Evolutionary conservation across 2,113 vertebrate species (phyloP), one percentile per base, ranked within the genome.

Genomic region (Promerops cafer): DNA sequence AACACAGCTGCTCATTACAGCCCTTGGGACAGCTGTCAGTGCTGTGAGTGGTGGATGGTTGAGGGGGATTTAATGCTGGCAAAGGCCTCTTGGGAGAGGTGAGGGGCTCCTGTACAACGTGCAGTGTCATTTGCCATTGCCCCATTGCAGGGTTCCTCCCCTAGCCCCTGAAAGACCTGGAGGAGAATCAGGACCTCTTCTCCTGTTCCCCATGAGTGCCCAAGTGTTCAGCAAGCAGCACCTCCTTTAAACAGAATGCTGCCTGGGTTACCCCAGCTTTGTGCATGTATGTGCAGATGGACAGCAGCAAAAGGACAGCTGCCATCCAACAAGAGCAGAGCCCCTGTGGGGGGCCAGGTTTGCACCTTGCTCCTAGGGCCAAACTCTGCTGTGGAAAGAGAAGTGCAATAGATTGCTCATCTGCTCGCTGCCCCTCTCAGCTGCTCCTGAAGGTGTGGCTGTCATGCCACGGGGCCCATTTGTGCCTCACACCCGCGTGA

Each of bases 1-100:
- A 42, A 7, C 37, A 16, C 24, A 74, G 59, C 69, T 22, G 14
- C 50, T 64, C 26, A 2, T 31, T 31, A 2, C 9, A 37, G 42
- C 66, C 60, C 35, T 31, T 18, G 1, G 5, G 31, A 16, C 2
- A 13, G 17, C 31, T 42, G 22, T 23, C 50, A 23, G 50, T 12
- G 21, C 6, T 0, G 2, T n/a, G 14, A 10, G 37, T 4, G 22
- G 28, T 13, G 0, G 0, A 9, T 1, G 4, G 8, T 2, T 21
- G 33, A 52, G 61, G 2, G 4, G 65, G 47, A 57, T 27, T 77
- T 18, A 22, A 11, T 6, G 39, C 53, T 45, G n/a, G 11, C 69
- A 61, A 66, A 52, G 14, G 5, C 9, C 13, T 44, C 17, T 10
- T 7, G 4, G 17, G 20, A 4, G 10, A 40, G 33, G 10, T 15